Evolutionary conservation across 2,888 invertebrate species (phyloP), one percentile per base, ranked within the genome.

Genomic region (Taphrorychus bicolor): DNA sequence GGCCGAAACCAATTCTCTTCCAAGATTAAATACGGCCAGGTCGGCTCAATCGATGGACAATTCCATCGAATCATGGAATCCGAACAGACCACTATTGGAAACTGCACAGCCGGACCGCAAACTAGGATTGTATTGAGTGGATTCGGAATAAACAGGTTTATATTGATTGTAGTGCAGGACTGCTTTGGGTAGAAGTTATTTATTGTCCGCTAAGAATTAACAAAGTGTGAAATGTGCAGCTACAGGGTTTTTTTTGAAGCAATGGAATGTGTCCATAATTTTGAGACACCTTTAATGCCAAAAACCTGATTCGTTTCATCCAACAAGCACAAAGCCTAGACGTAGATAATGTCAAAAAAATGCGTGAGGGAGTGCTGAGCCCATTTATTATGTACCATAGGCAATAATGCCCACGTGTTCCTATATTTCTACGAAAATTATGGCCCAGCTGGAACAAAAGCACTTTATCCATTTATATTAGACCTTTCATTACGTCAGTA

Each of bases 401-500:
- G 21, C 41, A 42, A 18, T 22, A 40, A 45, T 22, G 21, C 42
- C 42, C 42, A 42, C 7, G 14, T 41, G 56, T 21, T 11, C 11
- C 9, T 32, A 32, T 9, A 32, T 32, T 32, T 32, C 7, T 45
- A 45, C 5, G 17, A 45, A 16, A 45, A 45, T 45, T 45, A 45
- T 45, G 14, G 14, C 14, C 2, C 32, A 9, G 23, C 16, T 32
- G 23, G 22, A 42, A 19, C 45, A 21, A 58, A 58, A 40, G 24
- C 48, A 45, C n/a, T 21, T 42, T 45, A 22, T 58, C 48, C 58
- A 58, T 58, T 58, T 58, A 45, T 58, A 40, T 24, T 40, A 41
- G 11, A 41, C 22, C 17, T 58, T 58, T 58, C 48, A 48, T 56
- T 56, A 62, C 49, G 63, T 63, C 23, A 22, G 22, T 51, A 22